phyloP scores from a whole-genome alignment of 2,113 vertebrate genomes.

The Neogobius melanostomus region DNA sequence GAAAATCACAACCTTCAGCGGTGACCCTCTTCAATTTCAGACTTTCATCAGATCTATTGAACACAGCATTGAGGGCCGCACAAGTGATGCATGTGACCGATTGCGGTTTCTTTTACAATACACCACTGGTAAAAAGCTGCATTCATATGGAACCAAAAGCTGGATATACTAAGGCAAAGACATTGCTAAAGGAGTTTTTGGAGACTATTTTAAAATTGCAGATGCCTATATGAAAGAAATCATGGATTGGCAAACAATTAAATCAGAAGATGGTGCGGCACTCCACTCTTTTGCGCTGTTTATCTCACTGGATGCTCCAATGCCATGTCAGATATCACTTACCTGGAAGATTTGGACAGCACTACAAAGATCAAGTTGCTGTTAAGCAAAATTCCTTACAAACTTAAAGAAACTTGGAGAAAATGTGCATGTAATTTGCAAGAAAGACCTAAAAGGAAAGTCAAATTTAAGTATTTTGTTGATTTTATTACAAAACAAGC shows the following conservation, averaged over 20 bases:
- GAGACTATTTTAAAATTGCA: background rate
- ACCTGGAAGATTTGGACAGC: conserved; percentile 45
- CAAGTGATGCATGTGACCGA: conserved; percentile 7
- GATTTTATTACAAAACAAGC: conserved; percentile 26
- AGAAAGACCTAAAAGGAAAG: conserved; percentile 27
- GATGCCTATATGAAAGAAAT: background rate
- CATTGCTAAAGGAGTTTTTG: too few relatives aligned
- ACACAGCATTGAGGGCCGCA: conserved; percentile 34
- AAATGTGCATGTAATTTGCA: conserved; percentile 24
- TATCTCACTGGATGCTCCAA: background rate
- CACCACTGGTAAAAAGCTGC: conserved; percentile 42
- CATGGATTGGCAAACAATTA: background rate
- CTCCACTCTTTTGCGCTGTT: too few relatives aligned
- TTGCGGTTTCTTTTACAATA: conserved; percentile 29
- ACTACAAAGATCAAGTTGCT: conserved; percentile 31
- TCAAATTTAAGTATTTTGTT: conserved; percentile 25
- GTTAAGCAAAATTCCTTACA: conserved; percentile 17
- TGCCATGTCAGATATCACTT: background rate
- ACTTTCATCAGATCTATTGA: conserved; percentile 24
- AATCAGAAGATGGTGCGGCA: background rate
- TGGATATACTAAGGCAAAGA: too few relatives aligned
- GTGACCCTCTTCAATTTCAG: conserved; percentile 26
- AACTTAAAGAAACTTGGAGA: conserved; percentile 32
- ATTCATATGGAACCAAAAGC: conserved; percentile 34
- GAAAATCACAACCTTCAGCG: conserved; percentile 20